phyloP scores from a whole-genome alignment of 1,140 invertebrate genomes.

The Colletes gigas region DNA sequence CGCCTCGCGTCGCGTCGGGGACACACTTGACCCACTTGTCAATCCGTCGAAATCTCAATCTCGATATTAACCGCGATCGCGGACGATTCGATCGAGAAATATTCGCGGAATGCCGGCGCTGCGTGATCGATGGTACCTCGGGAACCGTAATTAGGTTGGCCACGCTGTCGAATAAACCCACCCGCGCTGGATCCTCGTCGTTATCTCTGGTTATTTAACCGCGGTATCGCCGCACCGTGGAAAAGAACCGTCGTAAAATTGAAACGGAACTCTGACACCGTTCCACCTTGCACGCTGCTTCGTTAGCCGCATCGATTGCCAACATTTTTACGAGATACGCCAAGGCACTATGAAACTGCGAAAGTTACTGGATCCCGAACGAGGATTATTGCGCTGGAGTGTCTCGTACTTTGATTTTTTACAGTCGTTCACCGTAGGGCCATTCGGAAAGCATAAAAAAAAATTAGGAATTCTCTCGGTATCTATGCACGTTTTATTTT shows the following conservation, averaged over 20 bases:
- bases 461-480: no score
- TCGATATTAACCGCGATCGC: slow-evolving; percentile 45
- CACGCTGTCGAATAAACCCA: background rate
- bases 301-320: no score
- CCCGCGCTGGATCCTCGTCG: background rate
- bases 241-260: background rate
- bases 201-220: background rate
- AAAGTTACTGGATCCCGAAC: no score
- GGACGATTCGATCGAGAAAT: slow-evolving; percentile 31
- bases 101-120: slow-evolving; percentile 20
- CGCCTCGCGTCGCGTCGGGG: background rate
- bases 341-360: background rate
- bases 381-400: background rate
- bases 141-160: slow-evolving; percentile 21
- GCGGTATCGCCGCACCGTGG: no score
- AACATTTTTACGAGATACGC: background rate
- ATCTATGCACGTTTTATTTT: no score
- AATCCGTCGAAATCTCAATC: slow-evolving; percentile 40
- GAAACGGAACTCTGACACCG: background rate
- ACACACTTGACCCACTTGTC: slow-evolving; percentile 43
- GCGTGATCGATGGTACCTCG: slow-evolving; percentile 25
- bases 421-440: no score
- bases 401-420: no score
- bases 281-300: background rate
- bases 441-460: no score